phyloP scores from a whole-genome alignment of 2,888 invertebrate species.

The Nemoura dubitans region DNA sequence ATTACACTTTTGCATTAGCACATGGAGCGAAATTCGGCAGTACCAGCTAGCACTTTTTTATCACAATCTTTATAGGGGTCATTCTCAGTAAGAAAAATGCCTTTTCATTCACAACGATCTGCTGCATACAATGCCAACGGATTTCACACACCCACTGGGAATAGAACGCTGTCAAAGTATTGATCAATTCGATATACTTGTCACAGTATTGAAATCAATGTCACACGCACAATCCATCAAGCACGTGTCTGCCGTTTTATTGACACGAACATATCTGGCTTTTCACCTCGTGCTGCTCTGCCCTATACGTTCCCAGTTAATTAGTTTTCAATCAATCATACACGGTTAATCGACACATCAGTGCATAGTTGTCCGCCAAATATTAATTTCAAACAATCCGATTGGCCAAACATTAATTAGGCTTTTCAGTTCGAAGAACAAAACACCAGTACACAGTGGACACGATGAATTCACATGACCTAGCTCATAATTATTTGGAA shows the following conservation, averaged over 20 bases:
- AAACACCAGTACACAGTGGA: background rate
- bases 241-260: background rate
- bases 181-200: conserved; percentile 21
- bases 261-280: background rate
- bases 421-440: background rate
- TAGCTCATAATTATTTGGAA: background rate
- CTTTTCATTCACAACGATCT: background rate
- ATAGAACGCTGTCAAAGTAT: background rate
- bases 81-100: background rate
- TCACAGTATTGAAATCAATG: conserved; percentile 20
- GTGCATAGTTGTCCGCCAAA: background rate
- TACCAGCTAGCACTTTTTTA: background rate
- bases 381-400: background rate
- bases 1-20: background rate
- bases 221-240: conserved; percentile 19
- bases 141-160: background rate
- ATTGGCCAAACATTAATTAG: background rate
- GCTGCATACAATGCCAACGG: background rate
- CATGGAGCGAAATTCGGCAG: background rate
- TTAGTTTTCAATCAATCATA: conserved; percentile 1
- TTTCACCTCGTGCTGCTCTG: background rate
- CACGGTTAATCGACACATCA: background rate
- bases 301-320: background rate
- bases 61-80: background rate
- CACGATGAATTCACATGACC: background rate